A percentile compares a stretch with the other conserved stretches of the same genome.
Evolutionary conservation across 2,888 invertebrate species (phyloP).

Genomic region (Sesamia inferens): DNA sequence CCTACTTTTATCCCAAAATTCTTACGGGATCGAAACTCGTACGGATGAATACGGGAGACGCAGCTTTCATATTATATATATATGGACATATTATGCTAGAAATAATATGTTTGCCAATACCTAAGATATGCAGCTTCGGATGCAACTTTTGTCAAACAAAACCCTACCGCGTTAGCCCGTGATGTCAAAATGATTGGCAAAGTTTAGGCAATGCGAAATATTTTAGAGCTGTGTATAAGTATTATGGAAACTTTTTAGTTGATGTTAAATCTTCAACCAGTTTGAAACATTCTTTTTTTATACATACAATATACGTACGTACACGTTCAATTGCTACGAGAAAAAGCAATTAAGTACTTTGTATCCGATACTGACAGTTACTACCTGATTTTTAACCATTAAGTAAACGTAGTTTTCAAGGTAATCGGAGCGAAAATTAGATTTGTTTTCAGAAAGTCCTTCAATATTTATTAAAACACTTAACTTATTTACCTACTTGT

Average conservation of each 20-base stretch:
- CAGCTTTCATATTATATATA: too few relatives aligned
- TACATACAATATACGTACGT: too few relatives aligned
- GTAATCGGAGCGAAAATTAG: not conserved
- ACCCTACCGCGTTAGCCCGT: not conserved
- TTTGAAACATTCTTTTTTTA: too few relatives aligned
- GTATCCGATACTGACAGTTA: not conserved
- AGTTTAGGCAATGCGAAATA: not conserved
- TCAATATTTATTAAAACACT: not conserved
- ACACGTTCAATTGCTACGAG: too few relatives aligned
- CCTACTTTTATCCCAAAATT: too few relatives aligned
- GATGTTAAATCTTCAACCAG: not conserved
- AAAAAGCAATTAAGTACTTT: not conserved
- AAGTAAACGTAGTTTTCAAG: too few relatives aligned
- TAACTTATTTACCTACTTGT: not conserved
- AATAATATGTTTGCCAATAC: not conserved
- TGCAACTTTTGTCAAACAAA: not conserved
- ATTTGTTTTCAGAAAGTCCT: conserved; percentile 4
- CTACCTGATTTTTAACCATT: too few relatives aligned
- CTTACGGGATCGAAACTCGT: too few relatives aligned
- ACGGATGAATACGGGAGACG: too few relatives aligned
- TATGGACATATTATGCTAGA: not conserved
- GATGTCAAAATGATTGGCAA: not conserved
- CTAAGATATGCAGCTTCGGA: not conserved
- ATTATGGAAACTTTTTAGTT: not conserved
- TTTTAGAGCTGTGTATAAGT: not conserved